Evolutionary conservation across 2,888 invertebrate species (phyloP).

Genomic region (Agriopis aurantiaria): DNA sequence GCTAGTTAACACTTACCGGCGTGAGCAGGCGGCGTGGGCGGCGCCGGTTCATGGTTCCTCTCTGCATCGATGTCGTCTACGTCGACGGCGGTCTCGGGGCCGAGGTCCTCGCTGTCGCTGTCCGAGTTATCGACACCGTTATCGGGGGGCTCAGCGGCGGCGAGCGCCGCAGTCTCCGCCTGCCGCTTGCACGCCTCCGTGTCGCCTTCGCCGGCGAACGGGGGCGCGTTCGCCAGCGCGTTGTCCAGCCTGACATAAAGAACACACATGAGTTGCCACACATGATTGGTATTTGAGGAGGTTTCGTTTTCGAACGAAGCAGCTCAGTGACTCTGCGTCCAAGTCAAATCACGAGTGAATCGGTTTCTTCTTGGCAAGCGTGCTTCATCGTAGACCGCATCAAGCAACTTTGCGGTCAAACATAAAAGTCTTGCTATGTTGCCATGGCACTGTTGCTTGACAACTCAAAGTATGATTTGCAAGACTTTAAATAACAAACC

Average conservation of each 20-base stretch:
- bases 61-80: constrained; percentile 86
- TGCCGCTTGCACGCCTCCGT: constrained; percentile 73
- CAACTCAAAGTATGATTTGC: too few relatives aligned
- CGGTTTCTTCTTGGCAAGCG: too few relatives aligned
- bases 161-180: constrained; percentile 62
- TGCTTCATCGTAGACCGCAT: too few relatives aligned
- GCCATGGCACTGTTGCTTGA: too few relatives aligned
- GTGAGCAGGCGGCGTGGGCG: constrained; percentile 87
- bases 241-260: constrained; percentile 75
- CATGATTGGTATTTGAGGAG: neutral
- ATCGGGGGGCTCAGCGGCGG: constrained; percentile 56
- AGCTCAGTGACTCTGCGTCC: too few relatives aligned
- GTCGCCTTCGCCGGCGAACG: constrained; percentile 78
- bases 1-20: constrained; percentile 66
- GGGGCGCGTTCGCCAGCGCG: constrained; percentile 80
- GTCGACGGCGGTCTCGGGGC: constrained; percentile 92
- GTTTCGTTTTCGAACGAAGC: neutral
- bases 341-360: too few relatives aligned
- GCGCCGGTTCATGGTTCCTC: constrained; percentile 78
- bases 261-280: too few relatives aligned
- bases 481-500: too few relatives aligned
- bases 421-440: too few relatives aligned
- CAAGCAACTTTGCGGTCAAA: too few relatives aligned
- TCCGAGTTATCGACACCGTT: constrained; percentile 79
- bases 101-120: constrained; percentile 89